Evolutionary conservation across 2,113 vertebrate species (phyloP).

Genomic region (Vombatus ursinus): DNA sequence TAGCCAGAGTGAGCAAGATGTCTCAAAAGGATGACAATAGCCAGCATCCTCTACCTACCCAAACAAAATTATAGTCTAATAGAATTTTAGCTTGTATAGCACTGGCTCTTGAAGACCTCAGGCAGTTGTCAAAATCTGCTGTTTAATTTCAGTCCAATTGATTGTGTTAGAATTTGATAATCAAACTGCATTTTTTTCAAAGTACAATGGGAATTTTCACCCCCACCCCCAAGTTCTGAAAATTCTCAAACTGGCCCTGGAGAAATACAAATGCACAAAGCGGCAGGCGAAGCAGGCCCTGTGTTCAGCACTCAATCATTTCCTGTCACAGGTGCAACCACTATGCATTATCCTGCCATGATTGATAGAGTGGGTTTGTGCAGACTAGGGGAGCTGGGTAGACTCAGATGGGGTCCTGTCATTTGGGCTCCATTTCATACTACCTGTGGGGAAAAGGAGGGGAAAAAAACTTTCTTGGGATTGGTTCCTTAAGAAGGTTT

Average conservation of each 20-base stretch:
- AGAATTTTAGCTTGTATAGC: constrained; percentile 51
- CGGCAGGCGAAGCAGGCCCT: constrained; percentile 82
- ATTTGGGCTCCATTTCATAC: constrained; percentile 79
- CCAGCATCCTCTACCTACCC: constrained; percentile 62
- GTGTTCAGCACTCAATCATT: constrained; percentile 90
- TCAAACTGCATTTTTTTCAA: constrained; percentile 74
- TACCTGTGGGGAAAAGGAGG: constrained; percentile 83
- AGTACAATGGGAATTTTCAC: constrained; percentile 55
- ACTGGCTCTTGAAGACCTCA: constrained; percentile 38
- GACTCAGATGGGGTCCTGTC: constrained; percentile 85
- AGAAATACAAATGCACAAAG: constrained; percentile 89
- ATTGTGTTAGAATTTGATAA: constrained; percentile 46
- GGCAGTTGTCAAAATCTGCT: background rate
- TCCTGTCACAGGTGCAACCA: constrained; percentile 88
- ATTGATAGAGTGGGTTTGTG: constrained; percentile 90
- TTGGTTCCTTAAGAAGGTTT: constrained; percentile 62
- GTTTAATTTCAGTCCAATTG: constrained; percentile 10
- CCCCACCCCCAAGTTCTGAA: constrained; percentile 77
- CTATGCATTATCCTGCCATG: constrained; percentile 87
- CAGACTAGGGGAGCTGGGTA: constrained; percentile 81
- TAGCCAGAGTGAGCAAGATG: constrained; percentile 22
- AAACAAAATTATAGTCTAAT: constrained; percentile 76
- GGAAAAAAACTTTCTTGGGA: constrained; percentile 74
- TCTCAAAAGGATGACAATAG: constrained; percentile 54
- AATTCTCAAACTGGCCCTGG: constrained; percentile 83